Evolutionary conservation across 2,888 invertebrate genomes (phyloP), one percentile per base, ranked within the genome.

Genomic region (Zootermopsis nevadensis): DNA sequence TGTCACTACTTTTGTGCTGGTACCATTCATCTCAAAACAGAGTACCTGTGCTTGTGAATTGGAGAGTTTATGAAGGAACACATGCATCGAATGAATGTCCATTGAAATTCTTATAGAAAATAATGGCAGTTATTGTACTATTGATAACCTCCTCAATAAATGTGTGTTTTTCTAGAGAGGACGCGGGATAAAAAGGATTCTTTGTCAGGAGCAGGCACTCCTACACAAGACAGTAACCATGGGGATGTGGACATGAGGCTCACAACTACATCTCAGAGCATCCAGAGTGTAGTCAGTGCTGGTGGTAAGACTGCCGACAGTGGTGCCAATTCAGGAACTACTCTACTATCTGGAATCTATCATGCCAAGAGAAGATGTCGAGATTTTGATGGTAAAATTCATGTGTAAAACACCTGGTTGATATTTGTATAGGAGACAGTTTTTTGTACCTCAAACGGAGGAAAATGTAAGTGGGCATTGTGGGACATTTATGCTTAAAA

Each of bases 351-450:
- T 84, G 72, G 67, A 38, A 74, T 67, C 69, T 76, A 83, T 72
- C 79, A 81, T 42, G 35, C 89, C 85, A 94, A 94, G 86, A 92
- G 94, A 81, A 91, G 97, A 48, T 97, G 97, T 89, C 91, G 97
- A 81, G 98, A 98, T 90, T 98, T 96, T 87, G 98, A 98, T 88
- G 96, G 96, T 94, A 89, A 89, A 48, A 48, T 48, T 12, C 15
- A 48, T 15, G 19, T 15, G 19, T 89, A 89, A 42, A 1, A 19
- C 19, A 12, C 3, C 19, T 1, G 12, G 19, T 48, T 48, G 15
- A 19, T 48, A 48, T 19, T 48, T n/a, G n/a, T n/a, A n/a, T n/a
- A n/a, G n/a, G n/a, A n/a, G n/a, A n/a, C n/a, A n/a, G n/a, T n/a
- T n/a, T n/a, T n/a, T n/a, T n/a, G n/a, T n/a, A n/a, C n/a, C n/a